Evolutionary conservation across 2,888 invertebrate genomes (phyloP), one percentile per base, ranked within the genome.

Genomic region (Lochmaea capreae): DNA sequence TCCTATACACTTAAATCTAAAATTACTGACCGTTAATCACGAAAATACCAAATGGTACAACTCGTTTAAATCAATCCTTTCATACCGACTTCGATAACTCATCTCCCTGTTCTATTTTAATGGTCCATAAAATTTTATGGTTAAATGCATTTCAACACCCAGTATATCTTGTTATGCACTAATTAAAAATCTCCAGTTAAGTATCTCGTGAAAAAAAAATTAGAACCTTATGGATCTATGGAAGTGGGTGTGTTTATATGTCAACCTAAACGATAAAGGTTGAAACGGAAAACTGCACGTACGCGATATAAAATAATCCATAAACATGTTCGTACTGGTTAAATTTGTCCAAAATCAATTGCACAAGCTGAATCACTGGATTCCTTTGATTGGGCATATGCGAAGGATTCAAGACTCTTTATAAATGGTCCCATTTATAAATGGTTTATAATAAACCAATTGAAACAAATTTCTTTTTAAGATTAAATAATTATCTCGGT

Each of bases 51-150:
- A 42, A n/a, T 63, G 62, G 5, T 33, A n/a, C 16, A 62, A 16
- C 2, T 33, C 26, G 62, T 63, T 43, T 43, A 42, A 63, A 63
- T 63, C 43, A 12, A 63, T 63, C 42, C 43, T 63, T 63, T 63
- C 62, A 43, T 63, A 16, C 18, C 12, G 18, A 43, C 16, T 16
- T 43, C 43, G 18, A 16, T 43, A 43, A 63, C 18, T 63, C 42
- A 18, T 43, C 43, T 63, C 62, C 33, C 8, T 39, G 61, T 61
- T 61, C 61, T 33, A 61, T 61, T 61, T 61, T 61, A 61, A 61
- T 61, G 68, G 39, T 10, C 62, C 33, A 68, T 68, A 68, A 68
- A 54, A 61, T 68, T 68, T 68, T 52, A 68, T 39, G 52, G 49
- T 63, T 18, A 11, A 42, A 16, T 16, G 43, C 43, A 18, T 68